Evolutionary conservation across 2,797 vertebrate species (phyloP), one percentile per base, ranked within the genome.

Genomic region (Netta rufina): DNA sequence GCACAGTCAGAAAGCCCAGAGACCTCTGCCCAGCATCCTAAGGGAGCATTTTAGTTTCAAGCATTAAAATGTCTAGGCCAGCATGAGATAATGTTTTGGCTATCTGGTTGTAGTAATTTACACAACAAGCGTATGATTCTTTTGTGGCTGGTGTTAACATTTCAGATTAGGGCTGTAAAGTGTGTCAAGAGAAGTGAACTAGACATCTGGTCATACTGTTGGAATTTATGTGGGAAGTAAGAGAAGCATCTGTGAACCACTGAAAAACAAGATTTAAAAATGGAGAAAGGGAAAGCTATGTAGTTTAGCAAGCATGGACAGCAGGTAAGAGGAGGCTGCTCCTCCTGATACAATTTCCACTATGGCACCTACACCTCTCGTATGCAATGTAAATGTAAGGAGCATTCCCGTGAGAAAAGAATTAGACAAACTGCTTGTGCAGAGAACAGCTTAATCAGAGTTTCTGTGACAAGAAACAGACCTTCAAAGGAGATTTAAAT

Each of bases 181-280:
- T 58, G 60, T 95, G 74, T 84, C 27, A 3, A 82, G 86, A 95
- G 88, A 92, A 93, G 82, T 6, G 3, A 54, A 62, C 61, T 39
- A 96, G 92, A 96, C 95, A 54, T 95, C 91, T 72, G 88, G 88
- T 95, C 91, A 96, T 90, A 75, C 30, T 45, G 33, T 41, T 93
- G 93, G 96, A 96, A 97, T 96, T 92, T 85, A 91, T 78, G 88
- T 93, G 94, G 91, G 91, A 96, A 87, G 89, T 11, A 47, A 93
- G 8, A 91, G n/a, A 62, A 87, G 47, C 45, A 69, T 94, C 86
- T 90, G 54, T 49, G 95, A 94, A 85, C 21, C 86, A 84, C 77
- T 43, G 11, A 77, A 90, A 93, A 82, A 58, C 54, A 92, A 92
- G 32, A 47, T 74, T 87, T 65, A 71, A 89, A 69, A 8, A 6